These are phyloP conservation scores for Petrocephalus microphthalmus DNA, from an alignment of 2,113 vertebrate species.

Conservation along the genomic window DNA sequence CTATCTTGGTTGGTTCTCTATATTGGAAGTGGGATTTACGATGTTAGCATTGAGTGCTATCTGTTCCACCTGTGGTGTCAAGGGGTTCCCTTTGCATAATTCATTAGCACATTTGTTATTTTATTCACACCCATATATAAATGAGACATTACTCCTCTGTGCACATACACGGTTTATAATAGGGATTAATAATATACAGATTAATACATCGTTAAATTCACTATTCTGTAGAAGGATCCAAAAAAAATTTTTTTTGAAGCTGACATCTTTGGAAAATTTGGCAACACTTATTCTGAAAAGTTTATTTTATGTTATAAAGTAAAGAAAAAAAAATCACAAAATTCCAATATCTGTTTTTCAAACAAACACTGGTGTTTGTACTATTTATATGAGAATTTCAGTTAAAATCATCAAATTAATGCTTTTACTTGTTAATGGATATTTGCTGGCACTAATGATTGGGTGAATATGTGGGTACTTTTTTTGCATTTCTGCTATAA, in stretches of 20 bases:
- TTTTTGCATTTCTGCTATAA: too few relatives aligned
- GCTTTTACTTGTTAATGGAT: too few relatives aligned
- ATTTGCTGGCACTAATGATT: too few relatives aligned
- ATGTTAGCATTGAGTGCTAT: conserved; percentile 20
- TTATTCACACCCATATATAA: conserved; percentile 10
- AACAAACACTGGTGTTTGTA: neutral
- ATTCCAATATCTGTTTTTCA: neutral
- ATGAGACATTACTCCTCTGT: neutral
- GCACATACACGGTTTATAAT: neutral
- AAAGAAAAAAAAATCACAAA: neutral
- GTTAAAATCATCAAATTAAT: too few relatives aligned
- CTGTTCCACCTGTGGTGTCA: neutral
- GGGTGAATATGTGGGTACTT: too few relatives aligned
- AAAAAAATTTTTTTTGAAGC: neutral
- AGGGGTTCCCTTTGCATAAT: neutral
- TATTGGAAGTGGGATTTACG: conserved; percentile 35
- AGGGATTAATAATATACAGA: neutral
- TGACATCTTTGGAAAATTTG: neutral
- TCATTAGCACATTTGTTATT: neutral
- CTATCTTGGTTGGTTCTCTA: conserved; percentile 42
- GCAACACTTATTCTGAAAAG: neutral
- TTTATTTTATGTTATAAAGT: neutral
- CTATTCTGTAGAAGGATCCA: neutral
- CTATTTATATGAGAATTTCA: neutral
- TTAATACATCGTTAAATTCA: neutral